Evolutionary conservation across 2,113 vertebrate genomes (phyloP).

Genomic region (Hippolais icterina): DNA sequence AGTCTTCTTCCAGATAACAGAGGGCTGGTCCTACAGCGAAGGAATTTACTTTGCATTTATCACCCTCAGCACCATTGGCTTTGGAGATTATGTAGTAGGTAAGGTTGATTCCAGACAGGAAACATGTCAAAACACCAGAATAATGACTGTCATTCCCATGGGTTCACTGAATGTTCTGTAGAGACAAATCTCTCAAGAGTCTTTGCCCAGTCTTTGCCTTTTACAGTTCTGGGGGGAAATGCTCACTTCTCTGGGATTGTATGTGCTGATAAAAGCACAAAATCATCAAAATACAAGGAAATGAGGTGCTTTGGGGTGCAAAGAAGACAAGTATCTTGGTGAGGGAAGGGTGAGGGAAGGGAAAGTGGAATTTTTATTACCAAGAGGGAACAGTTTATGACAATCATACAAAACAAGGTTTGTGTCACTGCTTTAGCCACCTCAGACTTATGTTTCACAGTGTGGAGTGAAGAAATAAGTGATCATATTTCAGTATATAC

Average conservation of each 20-base stretch:
- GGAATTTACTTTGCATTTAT: slow-evolving; percentile 76
- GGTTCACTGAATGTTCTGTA: neutral
- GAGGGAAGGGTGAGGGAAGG: neutral
- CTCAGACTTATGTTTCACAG: neutral
- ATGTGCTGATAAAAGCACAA: neutral
- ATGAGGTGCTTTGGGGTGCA: neutral
- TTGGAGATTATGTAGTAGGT: slow-evolving; percentile 75
- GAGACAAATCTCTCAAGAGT: neutral
- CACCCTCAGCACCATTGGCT: slow-evolving; percentile 76
- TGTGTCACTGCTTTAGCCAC: neutral
- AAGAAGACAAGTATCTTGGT: neutral
- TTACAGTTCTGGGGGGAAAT: neutral
- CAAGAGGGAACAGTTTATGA: neutral
- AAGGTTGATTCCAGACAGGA: slow-evolving; percentile 19
- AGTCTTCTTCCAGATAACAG: slow-evolving; percentile 61
- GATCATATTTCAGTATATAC: neutral
- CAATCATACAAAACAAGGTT: neutral
- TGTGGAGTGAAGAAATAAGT: neutral
- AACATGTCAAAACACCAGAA: neutral
- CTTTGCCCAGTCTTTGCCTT: neutral
- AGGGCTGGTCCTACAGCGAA: slow-evolving; percentile 70
- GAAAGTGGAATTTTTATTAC: neutral
- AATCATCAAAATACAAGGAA: neutral
- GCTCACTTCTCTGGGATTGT: neutral
- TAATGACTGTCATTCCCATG: neutral